Base-by-base conservation (phyloP, 2,797 vertebrate species). In the Tangara arthus region DNA sequence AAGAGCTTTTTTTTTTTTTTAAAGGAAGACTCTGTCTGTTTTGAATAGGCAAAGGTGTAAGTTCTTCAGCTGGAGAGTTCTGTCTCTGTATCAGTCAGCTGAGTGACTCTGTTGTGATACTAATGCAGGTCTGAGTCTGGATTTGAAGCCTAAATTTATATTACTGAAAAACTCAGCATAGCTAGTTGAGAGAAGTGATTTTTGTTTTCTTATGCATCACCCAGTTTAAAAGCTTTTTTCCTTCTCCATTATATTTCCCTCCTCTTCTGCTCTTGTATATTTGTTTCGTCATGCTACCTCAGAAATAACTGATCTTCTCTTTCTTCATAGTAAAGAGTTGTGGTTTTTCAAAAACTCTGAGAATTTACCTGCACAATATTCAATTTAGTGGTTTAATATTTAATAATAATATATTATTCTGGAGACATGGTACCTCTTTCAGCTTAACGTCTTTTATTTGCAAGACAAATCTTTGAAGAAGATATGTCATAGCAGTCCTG, bases 61-160 rank as follows among this genome's bases (percentile, higher is more conserved):
- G 4, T 66, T 87, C 83, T 85, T 93, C 52, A 53, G 34, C 27
- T 77, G 84, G 44, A 89, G 68, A 80, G 20, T 46, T 93, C 12
- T 77, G 11, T 60, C 34, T 63, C 82, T 95, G 81, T n/a, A 3
- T 95, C 78, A 96, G 83, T 89, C 63, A 94, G 70, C 55, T n/a
- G 47, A 66, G 30, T 96, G 94, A 87, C 68, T 95, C 89, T 92
- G 76, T 92, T 92, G 68, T 93, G 93, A 77, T 89, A 81, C 44
- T 91, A 49, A 47, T 66, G 53, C 68, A 94, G 71, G 64, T 92
- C 84, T 92, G 84, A 87, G 37, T 90, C 60, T 89, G 64, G 26
- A 80, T 60, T 91, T 75, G 75, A 91, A 96, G 57, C 44, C 64
- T 89, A 77, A 56, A 72, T 95, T 89, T 93, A 66, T 72, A n/a